phyloP scores from a whole-genome alignment of 1,140 invertebrate species.

The Yoshiicerus persimilis region DNA sequence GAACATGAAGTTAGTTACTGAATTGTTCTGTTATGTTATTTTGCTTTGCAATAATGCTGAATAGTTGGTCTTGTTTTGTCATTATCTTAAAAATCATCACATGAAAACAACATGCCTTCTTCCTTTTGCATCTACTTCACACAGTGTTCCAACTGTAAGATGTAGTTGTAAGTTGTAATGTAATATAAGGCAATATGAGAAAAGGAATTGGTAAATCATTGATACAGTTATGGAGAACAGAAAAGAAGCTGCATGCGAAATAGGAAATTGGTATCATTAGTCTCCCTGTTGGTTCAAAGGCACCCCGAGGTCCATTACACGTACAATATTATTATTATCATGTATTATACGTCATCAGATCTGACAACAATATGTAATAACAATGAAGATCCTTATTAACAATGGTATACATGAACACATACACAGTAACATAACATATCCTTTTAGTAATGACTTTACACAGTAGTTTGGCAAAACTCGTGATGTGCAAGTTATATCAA shows the following conservation, averaged over 20 bases:
- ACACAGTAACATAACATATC: too few relatives aligned
- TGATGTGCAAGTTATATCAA: neutral
- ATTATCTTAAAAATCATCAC: neutral
- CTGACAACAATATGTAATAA: neutral
- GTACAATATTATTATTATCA: neutral
- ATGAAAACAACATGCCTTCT: neutral
- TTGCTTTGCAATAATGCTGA: neutral
- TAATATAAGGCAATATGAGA: neutral
- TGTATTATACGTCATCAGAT: neutral
- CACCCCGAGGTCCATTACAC: slow-evolving; percentile 11
- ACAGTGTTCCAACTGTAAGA: neutral
- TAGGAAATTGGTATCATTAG: slow-evolving; percentile 13
- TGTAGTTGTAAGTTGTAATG: too few relatives aligned
- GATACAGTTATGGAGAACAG: slow-evolving; percentile 10
- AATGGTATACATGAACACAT: neutral
- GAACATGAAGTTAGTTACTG: neutral
- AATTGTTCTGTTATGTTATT: neutral
- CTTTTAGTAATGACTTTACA: too few relatives aligned
- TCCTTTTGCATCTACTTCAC: neutral
- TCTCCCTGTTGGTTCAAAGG: neutral
- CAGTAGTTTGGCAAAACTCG: too few relatives aligned
- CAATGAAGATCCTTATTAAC: neutral
- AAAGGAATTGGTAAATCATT: slow-evolving; percentile 14
- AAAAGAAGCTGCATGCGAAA: neutral
- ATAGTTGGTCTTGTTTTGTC: neutral